Base-by-base conservation (phyloP, 2,113 vertebrate genomes). In the Tinamus guttatus region DNA sequence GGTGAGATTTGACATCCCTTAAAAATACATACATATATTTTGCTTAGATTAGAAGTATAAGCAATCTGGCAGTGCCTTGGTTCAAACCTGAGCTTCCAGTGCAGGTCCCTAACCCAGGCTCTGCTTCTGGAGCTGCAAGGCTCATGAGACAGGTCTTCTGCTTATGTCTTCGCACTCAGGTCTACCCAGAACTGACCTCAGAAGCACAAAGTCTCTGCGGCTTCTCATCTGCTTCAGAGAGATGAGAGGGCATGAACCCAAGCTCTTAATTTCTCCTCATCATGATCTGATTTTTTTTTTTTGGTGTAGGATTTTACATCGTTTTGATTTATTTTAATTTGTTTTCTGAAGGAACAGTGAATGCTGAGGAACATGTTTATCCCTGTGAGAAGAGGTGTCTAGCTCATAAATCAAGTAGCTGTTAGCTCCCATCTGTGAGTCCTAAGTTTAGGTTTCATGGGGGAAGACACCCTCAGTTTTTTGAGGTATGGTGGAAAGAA, bases 1-100 rank as follows among this genome's bases (percentile, higher is more conserved):
- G 69, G 41, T 81, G 65, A 77, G 83, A 79, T 70, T 81, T 69
- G 65, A 85, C 67, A 84, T 34, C 63, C 27, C 76, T 82, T 94
- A 69, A 62, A 81, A 24, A 38, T 36, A 63, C 17, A 65, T 19
- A 49, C 18, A 58, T 63, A 77, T 69, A 25, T 88, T 84, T 38
- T 7, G 25, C 22, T 30, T 58, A 20, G 83, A 58, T 58, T 32
- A 58, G 54, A 58, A 41, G 19, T 68, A 56, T 17, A 56, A 56
- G 14, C 30, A 28, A 56, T 30, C 28, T 56, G 54, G 27, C 54
- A 73, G 47, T 49, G 32, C 8, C 10, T 52, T 58, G 71, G 47
- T 40, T 86, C 36, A 96, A 81, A 81, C 9, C 13, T 24, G 20
- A 87, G 47, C 7, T 89, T 38, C 77, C 38, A 64, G 24, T 10